phyloP scores from a whole-genome alignment of 2,113 vertebrate species.

The Nannobrachium achirus region DNA sequence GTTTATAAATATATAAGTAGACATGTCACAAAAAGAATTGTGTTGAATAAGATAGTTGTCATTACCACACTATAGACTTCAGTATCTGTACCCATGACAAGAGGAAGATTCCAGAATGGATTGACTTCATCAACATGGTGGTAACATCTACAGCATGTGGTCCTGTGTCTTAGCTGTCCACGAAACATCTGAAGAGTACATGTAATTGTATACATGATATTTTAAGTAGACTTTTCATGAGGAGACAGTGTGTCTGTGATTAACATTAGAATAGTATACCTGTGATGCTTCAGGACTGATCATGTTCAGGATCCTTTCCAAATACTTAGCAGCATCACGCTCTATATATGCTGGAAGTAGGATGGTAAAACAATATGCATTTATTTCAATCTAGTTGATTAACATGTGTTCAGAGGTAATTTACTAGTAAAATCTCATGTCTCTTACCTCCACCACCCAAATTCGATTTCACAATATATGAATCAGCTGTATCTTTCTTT shows the following conservation, averaged over 20 bases:
- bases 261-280: conserved; percentile 23
- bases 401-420: too few relatives aligned
- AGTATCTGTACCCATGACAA: conserved; percentile 27
- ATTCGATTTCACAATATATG: conserved; percentile 11
- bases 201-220: background rate
- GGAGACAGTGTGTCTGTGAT: background rate
- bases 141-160: conserved; percentile 19
- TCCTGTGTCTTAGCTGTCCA: conserved; percentile 35
- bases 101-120: conserved; percentile 47
- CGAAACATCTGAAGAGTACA: conserved; percentile 42
- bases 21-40: background rate
- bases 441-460: conserved; percentile 56
- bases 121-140: background rate
- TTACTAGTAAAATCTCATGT: background rate
- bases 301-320: conserved; percentile 59
- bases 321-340: conserved; percentile 69
- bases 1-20: background rate
- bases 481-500: fast-evolving
- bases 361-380: background rate
- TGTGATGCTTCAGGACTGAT: conserved; percentile 22
- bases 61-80: conserved; percentile 49
- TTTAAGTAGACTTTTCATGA: background rate
- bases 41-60: background rate
- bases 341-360: conserved; percentile 50
- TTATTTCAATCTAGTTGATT: background rate